Conservation (phyloP, 2,797 vertebrate species). For the Oceanodroma leucorhoa region DNA sequence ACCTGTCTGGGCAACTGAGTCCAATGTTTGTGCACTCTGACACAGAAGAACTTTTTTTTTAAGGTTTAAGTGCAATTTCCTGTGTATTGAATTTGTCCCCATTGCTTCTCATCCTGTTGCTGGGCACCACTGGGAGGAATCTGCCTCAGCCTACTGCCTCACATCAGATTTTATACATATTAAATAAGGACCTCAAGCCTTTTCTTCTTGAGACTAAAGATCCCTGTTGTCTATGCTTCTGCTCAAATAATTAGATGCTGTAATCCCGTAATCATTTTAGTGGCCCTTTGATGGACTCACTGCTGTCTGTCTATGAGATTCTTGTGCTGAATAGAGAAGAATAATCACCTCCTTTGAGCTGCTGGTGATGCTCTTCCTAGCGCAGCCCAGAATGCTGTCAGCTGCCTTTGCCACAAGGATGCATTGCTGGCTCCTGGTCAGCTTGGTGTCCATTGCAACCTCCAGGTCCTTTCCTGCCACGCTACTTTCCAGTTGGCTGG, state of each 20-base stretch:
- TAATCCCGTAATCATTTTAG: not conserved
- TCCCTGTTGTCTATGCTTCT: not conserved
- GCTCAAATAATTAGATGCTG: not conserved
- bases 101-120: not conserved
- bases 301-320: fast-evolving
- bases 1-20: not conserved
- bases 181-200: not conserved
- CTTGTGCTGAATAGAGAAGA: not conserved
- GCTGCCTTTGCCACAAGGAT: not conserved
- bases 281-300: fast-evolving
- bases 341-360: not conserved
- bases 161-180: not conserved
- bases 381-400: not conserved
- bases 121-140: not conserved
- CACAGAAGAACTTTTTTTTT: not conserved
- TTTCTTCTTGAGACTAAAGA: not conserved
- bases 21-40: not conserved
- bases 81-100: not conserved
- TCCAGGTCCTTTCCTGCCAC: not conserved
- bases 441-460: not conserved
- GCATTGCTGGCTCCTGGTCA: not conserved
- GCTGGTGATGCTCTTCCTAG: not conserved
- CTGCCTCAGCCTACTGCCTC: not conserved
- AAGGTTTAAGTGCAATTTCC: not conserved
- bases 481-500: not conserved